Base-by-base conservation (phyloP, 2,113 vertebrate genomes). In the Turdus rufiventris region DNA sequence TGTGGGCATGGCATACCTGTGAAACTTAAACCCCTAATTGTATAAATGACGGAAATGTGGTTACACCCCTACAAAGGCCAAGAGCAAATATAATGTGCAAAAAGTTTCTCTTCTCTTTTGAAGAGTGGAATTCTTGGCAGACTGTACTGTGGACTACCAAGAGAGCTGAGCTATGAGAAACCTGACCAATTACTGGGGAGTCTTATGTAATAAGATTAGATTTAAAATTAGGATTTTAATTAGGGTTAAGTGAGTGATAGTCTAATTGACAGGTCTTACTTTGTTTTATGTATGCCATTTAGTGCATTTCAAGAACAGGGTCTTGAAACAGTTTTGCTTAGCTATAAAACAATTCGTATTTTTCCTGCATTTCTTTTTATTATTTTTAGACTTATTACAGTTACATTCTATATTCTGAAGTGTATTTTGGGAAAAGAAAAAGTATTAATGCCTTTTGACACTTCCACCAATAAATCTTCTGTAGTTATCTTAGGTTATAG, bases 161-260 rank as follows among this genome's bases (percentile, higher is more conserved):
- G 17, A 75, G 26, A 61, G 8, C 33, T 84, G 19, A 66, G 33
- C 67, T 66, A 7, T 60, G 42, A 51, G 33, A 47, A 79, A 75
- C 5, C 14, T 68, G 11, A 6, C 63, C 43, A 58, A 6, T 68
- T 73, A 58, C 14, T n/a, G 31, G 20, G 10, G 5, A 57, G n/a
- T 47, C 20, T 36, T 45, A 20, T 16, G 24, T 50, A 50, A 26
- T 10, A 53, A 78, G 9, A 18, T 72, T 88, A 0, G 0, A 3
- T 31, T 77, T n/a, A 67, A 51, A 51, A 62, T 51, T 36, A 40
- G 47, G 2, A 9, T 61, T 81, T 77, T 40, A 57, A 33, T 83
- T 67, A 73, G 24, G 14, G 3, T 51, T 58, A 42, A 77, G 43
- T n/a, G 36, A 66, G 57, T 58, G 7, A 51, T 57, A 9, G 24